A percentile compares a stretch with the other conserved stretches of the same genome.
Conservation (phyloP, 2,113 vertebrate species). For the Clarias batrachus region DNA sequence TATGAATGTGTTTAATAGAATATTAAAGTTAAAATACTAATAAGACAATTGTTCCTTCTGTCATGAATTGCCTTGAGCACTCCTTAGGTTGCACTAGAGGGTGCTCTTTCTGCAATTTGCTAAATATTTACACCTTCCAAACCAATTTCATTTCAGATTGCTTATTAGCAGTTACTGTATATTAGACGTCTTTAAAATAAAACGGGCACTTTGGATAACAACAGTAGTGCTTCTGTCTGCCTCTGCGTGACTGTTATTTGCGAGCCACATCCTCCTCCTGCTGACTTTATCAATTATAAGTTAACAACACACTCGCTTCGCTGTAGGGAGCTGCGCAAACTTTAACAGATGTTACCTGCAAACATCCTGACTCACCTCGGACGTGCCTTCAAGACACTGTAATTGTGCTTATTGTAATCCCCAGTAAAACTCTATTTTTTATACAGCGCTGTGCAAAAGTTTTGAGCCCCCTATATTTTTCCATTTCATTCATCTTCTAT, state of each 20-base stretch:
- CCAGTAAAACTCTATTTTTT: no score
- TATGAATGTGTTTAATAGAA: not conserved
- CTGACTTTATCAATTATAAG: not conserved
- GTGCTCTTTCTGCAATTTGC: slow-evolving; percentile 10
- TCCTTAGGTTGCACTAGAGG: not conserved
- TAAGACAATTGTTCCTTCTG: not conserved
- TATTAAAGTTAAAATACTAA: not conserved
- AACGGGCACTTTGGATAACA: not conserved
- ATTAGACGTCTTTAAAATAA: slow-evolving; percentile 10
- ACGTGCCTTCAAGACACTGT: not conserved
- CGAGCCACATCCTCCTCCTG: not conserved
- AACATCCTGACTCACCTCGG: slow-evolving; percentile 12
- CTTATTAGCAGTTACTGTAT: not conserved
- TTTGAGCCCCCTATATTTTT: no score
- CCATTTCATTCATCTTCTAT: no score
- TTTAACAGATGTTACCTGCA: slow-evolving; percentile 23
- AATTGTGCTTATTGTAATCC: no score
- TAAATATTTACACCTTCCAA: not conserved
- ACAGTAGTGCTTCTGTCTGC: not conserved
- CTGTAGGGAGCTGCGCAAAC: not conserved
- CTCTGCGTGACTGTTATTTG: not conserved
- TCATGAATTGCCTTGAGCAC: not conserved
- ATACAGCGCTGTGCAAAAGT: no score
- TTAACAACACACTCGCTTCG: slow-evolving; percentile 6
- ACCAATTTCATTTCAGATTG: not conserved